Conservation (phyloP, 2,888 invertebrate species). For the Bursaphelenchus okinawaensis region DNA sequence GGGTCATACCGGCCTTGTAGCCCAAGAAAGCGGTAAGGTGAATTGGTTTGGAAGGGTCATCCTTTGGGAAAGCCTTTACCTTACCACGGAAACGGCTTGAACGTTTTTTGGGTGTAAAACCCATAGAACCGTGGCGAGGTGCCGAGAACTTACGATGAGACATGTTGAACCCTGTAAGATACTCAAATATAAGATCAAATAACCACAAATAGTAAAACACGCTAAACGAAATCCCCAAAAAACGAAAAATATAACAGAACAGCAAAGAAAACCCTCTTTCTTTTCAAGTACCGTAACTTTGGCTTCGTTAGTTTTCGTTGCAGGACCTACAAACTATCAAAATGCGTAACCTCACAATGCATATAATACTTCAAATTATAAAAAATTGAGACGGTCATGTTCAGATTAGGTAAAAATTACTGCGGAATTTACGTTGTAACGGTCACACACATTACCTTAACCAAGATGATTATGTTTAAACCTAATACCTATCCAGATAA, state of each 20-base stretch:
- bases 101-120: constrained; percentile 95
- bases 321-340: not conserved
- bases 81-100: constrained; percentile 93
- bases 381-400: too few relatives aligned
- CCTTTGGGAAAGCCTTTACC: constrained; percentile 98
- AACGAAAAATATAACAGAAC: too few relatives aligned
- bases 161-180: constrained; percentile 59
- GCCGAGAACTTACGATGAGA: constrained; percentile 99
- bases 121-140: constrained; percentile 99
- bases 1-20: constrained; percentile 99
- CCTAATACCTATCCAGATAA: not conserved
- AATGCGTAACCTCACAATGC: too few relatives aligned
- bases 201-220: too few relatives aligned
- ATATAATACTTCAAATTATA: too few relatives aligned
- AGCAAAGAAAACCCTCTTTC: too few relatives aligned
- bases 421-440: not conserved
- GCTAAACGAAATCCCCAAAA: too few relatives aligned
- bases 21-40: constrained; percentile 88
- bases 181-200: constrained; percentile 18
- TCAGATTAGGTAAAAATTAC: not conserved
- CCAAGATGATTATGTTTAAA: not conserved
- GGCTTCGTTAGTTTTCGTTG: not conserved
- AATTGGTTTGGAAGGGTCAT: constrained; percentile 89
- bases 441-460: too few relatives aligned
- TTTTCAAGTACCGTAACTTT: not conserved